Base-by-base conservation (phyloP, 2,888 invertebrate species). In the Caenorhabditis sulstoni region DNA sequence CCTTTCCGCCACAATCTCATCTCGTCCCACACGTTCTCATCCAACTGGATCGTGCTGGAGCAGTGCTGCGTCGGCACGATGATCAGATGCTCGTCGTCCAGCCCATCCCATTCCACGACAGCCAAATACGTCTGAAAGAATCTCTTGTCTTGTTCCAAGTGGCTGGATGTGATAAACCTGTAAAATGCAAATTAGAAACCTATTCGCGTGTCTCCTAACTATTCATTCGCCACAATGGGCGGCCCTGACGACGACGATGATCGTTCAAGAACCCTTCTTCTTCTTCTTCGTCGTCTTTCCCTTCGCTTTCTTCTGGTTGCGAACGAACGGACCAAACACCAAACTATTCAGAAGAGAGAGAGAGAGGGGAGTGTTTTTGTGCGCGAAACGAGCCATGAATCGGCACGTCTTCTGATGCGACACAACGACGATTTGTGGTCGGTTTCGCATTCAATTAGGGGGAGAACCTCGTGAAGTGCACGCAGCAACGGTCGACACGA, bases 21-120 rank as follows among this genome's bases (percentile, higher is more conserved):
- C 92, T 97, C 97, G 74, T 93, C 93, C 95, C 95, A 97, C 55
- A 95, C 94, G 92, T 98, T 96, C 92, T 98, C 97, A 92, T 98
- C 98, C 49, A 96, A 90, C 81, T 94, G 93, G 0, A 96, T 95
- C 44, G 94, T 93, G 90, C 95, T 94, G 1, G 95, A 94, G 1
- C 94, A 90, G 0, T 93, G 92, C 91, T 98, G 97, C 3, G 78
- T 79, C 47, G 97, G 95, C 1, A 94, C 93, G 87, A 99, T 94
- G 59, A 95, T 91, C 83, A 93, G 97, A 90, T 98, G 97, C 0
- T 95, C 95, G 67, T 93, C 92, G 3, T 94, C 94, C 76, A 98
- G 91, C 0, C 96, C 96, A 87, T 94, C 93, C 89, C 93, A 93
- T 66, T 93, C 92, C 1, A 97, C 97, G 70, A 97, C 90, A 83